Evolutionary conservation across 2,888 invertebrate species (phyloP), one percentile per base, ranked within the genome.

Genomic region (Aphidoletes aphidimyza): DNA sequence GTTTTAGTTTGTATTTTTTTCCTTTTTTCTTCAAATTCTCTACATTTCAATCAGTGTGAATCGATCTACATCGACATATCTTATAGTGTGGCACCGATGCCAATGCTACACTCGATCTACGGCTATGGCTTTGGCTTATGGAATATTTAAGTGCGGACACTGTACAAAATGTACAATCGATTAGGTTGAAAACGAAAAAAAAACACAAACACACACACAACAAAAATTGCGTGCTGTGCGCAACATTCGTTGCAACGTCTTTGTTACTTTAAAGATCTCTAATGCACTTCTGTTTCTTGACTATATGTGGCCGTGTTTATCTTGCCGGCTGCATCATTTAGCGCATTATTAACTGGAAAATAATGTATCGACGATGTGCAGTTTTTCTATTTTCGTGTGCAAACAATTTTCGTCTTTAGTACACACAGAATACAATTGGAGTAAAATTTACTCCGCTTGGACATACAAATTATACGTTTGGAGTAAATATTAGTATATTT

Each of bases 41-140:
- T 37, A 37, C 37, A 81, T 81, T 81, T 37, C 69, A n/a, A 81
- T 81, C 81, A 81, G 37, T 81, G 81, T 81, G 81, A 81, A 81
- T 8, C 37, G 81, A 37, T 81, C 37, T 81, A 81, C 37, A 81
- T 81, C 37, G 81, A 37, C 81, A 81, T n/a, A 81, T 81, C 81
- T n/a, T 69, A 9, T 69, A 69, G 22, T 54, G 54, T 54, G 54
- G 54, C 54, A 22, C 49, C 54, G 54, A 11, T 54, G 54, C 54
- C 54, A 54, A 54, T 54, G 54, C 54, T 26, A 54, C 22, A 42
- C 11, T 6, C 42, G 6, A 42, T 42, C 8, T 42, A n/a, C n/a
- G n/a, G n/a, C n/a, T n/a, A n/a, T n/a, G n/a, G n/a, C n/a, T n/a
- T n/a, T n/a, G n/a, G n/a, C n/a, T n/a, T n/a, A n/a, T n/a, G n/a